A percentile compares a stretch with the other conserved stretches of the same genome.
These are phyloP conservation scores for Thera britannica DNA, from an alignment of 2,888 invertebrate species.

Conservation along the genomic window DNA sequence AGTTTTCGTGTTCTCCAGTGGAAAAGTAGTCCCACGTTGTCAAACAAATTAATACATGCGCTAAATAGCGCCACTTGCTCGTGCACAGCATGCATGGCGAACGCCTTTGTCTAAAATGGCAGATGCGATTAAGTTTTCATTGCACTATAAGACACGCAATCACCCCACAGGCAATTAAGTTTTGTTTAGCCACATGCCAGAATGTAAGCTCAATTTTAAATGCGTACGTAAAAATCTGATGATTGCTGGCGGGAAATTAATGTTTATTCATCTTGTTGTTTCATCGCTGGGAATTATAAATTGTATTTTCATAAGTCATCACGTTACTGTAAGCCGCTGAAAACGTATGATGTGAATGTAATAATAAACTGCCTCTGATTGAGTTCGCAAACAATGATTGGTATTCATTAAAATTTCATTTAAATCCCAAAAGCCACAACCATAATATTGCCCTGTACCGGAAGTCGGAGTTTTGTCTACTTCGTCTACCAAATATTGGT, in stretches of 20 bases:
- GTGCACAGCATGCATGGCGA: no score
- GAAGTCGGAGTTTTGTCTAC: no score
- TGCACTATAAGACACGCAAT: no score
- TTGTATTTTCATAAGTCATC: conserved; percentile 12
- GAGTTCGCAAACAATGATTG: background rate
- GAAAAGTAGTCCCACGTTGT: no score
- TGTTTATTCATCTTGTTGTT: conserved; percentile 17
- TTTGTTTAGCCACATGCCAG: conserved; percentile 9
- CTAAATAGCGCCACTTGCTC: no score
- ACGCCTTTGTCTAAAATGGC: no score
- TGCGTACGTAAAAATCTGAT: background rate
- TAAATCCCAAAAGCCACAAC: background rate
- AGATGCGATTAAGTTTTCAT: no score
- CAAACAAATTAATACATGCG: no score
- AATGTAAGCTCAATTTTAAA: conserved; percentile 5
- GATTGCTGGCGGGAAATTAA: conserved; percentile 13
- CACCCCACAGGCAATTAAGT: background rate
- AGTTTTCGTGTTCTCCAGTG: no score
- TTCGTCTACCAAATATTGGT: no score
- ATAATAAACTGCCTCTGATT: conserved; percentile 4
- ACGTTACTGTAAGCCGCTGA: conserved; percentile 8
- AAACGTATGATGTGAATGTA: conserved; percentile 14
- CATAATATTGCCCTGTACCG: no score
- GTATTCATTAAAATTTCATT: background rate
- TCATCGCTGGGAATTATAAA: conserved; percentile 9